Evolutionary conservation across 2,888 invertebrate species (phyloP).

Genomic region (Polyommatus icarus): DNA sequence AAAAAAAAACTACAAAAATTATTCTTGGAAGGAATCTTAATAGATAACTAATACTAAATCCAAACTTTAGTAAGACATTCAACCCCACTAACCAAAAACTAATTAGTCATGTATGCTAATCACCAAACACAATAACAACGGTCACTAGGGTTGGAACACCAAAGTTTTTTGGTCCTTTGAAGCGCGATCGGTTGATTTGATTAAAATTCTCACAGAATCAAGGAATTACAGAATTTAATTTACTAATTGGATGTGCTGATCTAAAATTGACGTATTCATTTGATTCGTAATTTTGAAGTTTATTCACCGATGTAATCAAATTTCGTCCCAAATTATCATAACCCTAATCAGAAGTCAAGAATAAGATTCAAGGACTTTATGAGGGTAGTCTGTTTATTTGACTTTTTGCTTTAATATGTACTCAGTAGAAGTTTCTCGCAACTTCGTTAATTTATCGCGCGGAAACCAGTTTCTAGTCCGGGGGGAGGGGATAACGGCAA

Average conservation of each 20-base stretch:
- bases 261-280: slow-evolving; percentile 18
- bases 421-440: not conserved
- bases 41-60: not conserved
- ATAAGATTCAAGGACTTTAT: slow-evolving; percentile 3
- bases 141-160: not conserved
- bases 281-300: slow-evolving; percentile 16
- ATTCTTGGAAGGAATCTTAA: not conserved
- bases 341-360: slow-evolving; percentile 12
- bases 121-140: slow-evolving; percentile 6
- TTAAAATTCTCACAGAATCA: slow-evolving; percentile 40
- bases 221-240: slow-evolving; percentile 41
- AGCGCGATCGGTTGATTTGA: slow-evolving; percentile 39
- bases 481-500: too few species aligned
- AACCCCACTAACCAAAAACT: not conserved
- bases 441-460: not conserved
- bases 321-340: slow-evolving; percentile 9
- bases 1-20: too few species aligned
- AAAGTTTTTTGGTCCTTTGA: slow-evolving; percentile 18
- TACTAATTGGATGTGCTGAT: slow-evolving; percentile 37
- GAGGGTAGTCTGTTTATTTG: slow-evolving; percentile 12
- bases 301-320: slow-evolving; percentile 6
- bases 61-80: not conserved
- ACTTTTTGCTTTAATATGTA: slow-evolving; percentile 1
- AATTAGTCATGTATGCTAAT: slow-evolving; percentile 14
- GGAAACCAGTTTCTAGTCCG: not conserved